These are phyloP conservation scores for Exephanes ischioxanthus DNA, from an alignment of 2,888 invertebrate species.

Conservation along the genomic window DNA sequence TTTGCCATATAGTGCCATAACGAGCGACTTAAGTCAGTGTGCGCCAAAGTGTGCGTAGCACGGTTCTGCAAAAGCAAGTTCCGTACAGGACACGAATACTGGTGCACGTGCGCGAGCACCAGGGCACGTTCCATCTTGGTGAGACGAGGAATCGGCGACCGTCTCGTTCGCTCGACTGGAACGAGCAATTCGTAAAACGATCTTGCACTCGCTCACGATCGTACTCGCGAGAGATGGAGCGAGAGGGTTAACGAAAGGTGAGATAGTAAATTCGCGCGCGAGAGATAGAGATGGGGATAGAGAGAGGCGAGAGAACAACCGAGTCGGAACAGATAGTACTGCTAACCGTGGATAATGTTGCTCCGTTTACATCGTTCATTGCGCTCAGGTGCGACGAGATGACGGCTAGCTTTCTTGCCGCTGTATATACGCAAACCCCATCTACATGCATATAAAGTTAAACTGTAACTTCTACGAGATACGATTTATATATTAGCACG, in stretches of 20 bases:
- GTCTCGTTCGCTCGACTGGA: constrained; percentile 64
- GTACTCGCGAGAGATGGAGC: constrained; percentile 19
- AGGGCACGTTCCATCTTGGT: constrained; percentile 60
- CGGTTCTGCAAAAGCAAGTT: neutral
- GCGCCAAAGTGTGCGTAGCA: constrained; percentile 31
- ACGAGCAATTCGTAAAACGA: constrained; percentile 69
- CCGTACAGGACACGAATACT: constrained; percentile 20
- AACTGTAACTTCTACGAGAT: constrained; percentile 39
- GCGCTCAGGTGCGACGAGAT: constrained; percentile 68
- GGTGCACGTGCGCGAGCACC: neutral
- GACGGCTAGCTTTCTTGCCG: constrained; percentile 65
- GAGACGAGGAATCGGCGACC: constrained; percentile 46
- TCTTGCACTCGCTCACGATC: constrained; percentile 52
- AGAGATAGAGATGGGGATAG: neutral
- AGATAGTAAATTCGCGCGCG: neutral
- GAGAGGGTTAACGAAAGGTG: constrained; percentile 10
- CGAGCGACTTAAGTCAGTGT: constrained; percentile 55
- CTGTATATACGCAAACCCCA: neutral
- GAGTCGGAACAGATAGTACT: constrained; percentile 21
- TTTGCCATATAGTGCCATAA: constrained; percentile 65
- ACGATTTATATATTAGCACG: constrained; percentile 66
- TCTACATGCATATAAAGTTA: constrained; percentile 24
- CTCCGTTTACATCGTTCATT: constrained; percentile 68
- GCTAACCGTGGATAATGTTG: constrained; percentile 60
- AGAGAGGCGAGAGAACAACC: neutral